Percentiles rank a stretch among this genome's conserved stretches.
Conservation (phyloP, 2,797 vertebrate species). For the Manis pentadactyla region DNA sequence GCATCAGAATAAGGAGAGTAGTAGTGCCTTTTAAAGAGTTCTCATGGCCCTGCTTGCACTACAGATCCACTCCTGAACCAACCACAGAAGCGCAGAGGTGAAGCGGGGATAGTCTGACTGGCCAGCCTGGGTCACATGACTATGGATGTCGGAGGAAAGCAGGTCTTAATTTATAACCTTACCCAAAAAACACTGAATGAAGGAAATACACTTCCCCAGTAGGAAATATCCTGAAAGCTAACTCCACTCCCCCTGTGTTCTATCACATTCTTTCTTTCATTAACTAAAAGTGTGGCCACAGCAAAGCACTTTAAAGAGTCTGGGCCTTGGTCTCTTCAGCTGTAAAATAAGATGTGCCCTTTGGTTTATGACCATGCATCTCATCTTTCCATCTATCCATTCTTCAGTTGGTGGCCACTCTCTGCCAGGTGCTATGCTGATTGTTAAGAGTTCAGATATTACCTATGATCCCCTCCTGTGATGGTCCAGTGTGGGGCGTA, state of each 20-base stretch:
- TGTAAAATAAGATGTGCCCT: background rate
- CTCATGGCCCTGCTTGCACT: background rate
- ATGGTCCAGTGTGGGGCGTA: background rate
- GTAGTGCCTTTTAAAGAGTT: background rate
- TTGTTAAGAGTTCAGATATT: background rate
- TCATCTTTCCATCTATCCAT: background rate
- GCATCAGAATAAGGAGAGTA: background rate
- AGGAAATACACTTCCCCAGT: background rate
- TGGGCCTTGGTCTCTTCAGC: background rate
- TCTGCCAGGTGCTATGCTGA: background rate
- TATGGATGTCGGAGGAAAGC: background rate
- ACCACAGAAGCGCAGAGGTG: background rate
- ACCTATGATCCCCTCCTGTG: background rate
- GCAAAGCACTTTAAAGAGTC: background rate
- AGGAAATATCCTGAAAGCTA: background rate
- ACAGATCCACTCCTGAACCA: background rate
- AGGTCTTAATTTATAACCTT: background rate
- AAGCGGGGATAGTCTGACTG: background rate
- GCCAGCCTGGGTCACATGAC: background rate
- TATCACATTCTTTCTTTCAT: background rate
- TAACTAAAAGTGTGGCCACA: background rate
- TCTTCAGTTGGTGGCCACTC: background rate
- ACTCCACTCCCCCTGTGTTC: background rate
- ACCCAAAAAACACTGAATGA: background rate
- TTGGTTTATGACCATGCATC: background rate